Base-by-base conservation (phyloP, 1,140 invertebrate species). In the Bombyx mandarina region DNA sequence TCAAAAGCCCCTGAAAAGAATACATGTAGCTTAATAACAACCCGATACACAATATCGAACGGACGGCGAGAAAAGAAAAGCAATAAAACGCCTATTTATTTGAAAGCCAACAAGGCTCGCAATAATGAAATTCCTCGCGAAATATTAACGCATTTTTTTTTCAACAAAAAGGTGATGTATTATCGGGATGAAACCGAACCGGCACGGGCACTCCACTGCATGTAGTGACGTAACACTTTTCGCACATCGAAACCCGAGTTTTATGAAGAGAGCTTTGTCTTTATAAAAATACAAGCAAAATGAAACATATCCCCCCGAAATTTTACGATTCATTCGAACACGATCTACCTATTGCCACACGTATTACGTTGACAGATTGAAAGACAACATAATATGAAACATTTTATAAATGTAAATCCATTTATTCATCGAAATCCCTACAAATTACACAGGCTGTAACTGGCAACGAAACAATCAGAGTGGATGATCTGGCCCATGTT, bases 111-210 rank as follows among this genome's bases (percentile, higher is more conserved):
- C 79, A 73, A 71, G 77, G 67, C 60, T 67, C 72, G 72, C 67
- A 69, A 64, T 84, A 84, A 81, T 82, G 77, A 84, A 84, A 84
- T 84, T 82, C 79, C 76, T 73, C 66, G 73, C 69, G 63, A 77
- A 82, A 81, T 84, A 84, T 82, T 81, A 84, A 77, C 76, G 77
- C 71, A 82, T 80, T 79, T 80, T 80, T 71, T 83, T 80, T 75
- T 71, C 73, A 76, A 76, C 71, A 79, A 79, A 79, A 72, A 78
- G 73, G 69, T 77, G 73, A 82, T 75, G 71, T 79, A 73, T 80
- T 80, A 77, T 73, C 62, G 66, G 61, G 57, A 63, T 60, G 57
- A 56, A 62, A 62, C 57, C 46, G 46, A 45, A 54, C 50, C 26
- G 26, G 4, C 26, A 26, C 53, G 53, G 58, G 43, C 53, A 60